These are phyloP conservation scores for Haliclystus octoradiatus DNA, from an alignment of 30 jellyfish, hydroid and myxozoan genomes.

Conservation along the genomic window DNA sequence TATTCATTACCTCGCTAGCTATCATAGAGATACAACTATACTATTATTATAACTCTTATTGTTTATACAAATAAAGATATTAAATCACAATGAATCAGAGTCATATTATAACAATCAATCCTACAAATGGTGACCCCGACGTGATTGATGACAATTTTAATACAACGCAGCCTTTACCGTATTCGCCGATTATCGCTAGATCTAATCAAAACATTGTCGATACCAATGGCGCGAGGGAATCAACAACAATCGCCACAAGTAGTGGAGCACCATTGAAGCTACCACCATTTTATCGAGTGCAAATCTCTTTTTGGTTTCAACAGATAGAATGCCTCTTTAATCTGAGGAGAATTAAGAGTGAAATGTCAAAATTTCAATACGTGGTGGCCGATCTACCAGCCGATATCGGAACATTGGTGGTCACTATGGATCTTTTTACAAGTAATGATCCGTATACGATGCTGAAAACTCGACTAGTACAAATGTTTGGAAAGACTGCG, in stretches of 20 bases:
- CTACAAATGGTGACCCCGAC: background rate
- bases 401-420: background rate
- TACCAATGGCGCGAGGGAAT: no score
- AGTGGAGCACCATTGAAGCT: background rate
- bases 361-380: background rate
- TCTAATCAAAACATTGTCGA: no score
- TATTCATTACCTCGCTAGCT: no score
- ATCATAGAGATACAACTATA: no score
- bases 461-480: background rate
- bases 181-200: no score
- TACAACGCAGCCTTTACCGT: no score
- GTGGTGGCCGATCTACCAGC: background rate
- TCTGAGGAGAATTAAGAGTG: background rate
- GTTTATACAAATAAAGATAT: no score
- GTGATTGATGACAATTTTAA: no score
- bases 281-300: background rate
- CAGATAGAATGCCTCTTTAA: background rate
- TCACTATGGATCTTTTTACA: background rate
- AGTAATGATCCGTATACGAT: background rate
- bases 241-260: no score
- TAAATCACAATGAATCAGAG: no score
- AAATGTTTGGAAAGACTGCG: background rate
- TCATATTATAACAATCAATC: no score
- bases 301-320: background rate
- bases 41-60: no score